Evolutionary conservation across 2,113 vertebrate species (phyloP).

Genomic region (Alouatta palliata): DNA sequence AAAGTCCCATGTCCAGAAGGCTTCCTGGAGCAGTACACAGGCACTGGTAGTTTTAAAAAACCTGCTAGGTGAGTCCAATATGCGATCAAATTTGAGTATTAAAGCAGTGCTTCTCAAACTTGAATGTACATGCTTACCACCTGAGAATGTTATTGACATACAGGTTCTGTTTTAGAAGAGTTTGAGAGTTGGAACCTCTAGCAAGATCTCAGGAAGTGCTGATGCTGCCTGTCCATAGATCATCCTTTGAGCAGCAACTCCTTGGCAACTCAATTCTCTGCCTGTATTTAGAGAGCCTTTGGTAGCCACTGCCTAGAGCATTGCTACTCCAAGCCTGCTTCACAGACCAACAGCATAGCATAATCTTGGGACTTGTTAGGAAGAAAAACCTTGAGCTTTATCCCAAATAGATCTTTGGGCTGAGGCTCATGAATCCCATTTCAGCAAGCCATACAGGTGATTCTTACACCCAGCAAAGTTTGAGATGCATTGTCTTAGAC

Average conservation of each 20-base stretch:
- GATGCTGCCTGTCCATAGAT: not conserved
- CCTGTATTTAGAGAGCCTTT: not conserved
- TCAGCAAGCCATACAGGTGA: not conserved
- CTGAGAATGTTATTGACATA: not conserved
- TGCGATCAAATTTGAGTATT: not conserved
- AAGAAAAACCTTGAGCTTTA: not conserved
- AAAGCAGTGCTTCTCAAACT: not conserved
- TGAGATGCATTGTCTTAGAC: not conserved
- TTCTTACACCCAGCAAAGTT: not conserved
- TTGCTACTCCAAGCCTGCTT: not conserved
- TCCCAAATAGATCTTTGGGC: not conserved
- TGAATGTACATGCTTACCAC: not conserved
- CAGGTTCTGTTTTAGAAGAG: not conserved
- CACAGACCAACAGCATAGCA: rapidly evolving
- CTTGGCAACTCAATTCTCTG: not conserved
- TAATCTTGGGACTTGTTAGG: not conserved
- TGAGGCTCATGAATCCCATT: not conserved
- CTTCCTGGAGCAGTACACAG: not conserved
- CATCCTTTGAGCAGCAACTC: not conserved
- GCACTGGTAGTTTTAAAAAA: not conserved
- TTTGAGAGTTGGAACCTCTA: not conserved
- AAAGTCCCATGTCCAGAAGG: not conserved
- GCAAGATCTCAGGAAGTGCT: not conserved
- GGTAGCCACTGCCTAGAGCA: not conserved
- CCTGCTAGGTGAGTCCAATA: not conserved